Percentiles rank a stretch among this genome's conserved stretches.
phyloP scores from a whole-genome alignment of 2,797 vertebrate species.

The Huso huso region DNA sequence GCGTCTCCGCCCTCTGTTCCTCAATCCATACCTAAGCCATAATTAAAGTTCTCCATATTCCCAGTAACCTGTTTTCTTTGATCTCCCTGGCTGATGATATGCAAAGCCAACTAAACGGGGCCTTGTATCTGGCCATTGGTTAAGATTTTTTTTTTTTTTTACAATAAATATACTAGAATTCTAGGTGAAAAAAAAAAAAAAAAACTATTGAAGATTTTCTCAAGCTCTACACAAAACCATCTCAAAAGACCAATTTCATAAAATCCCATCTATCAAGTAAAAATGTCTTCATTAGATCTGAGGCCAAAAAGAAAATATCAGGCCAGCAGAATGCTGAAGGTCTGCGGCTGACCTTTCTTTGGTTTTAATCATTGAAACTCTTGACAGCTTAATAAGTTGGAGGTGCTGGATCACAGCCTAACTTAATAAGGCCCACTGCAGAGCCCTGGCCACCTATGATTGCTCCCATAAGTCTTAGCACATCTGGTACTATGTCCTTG shows the following conservation, averaged over 20 bases:
- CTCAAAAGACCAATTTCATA: conserved; percentile 75
- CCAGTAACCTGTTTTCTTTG: conserved; percentile 80
- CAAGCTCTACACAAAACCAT: conserved; percentile 21
- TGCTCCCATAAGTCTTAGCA: conserved; percentile 97
- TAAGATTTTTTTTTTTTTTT: conserved; percentile 56
- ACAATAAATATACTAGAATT: conserved; percentile 60
- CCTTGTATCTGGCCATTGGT: conserved; percentile 57
- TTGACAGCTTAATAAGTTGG: conserved; percentile 98
- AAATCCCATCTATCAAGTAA: conserved; percentile 69
- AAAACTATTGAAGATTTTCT: too few relatives aligned
- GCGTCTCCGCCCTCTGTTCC: conserved; percentile 59
- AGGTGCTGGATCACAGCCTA: conserved; percentile 94
- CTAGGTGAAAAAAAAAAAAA: conserved; percentile 6
- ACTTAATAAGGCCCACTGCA: conserved; percentile 93
- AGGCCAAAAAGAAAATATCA: conserved; percentile 85
- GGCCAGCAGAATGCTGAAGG: conserved; percentile 80
- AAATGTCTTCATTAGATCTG: conserved; percentile 81
- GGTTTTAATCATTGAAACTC: conserved; percentile 99
- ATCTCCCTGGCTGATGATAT: conserved; percentile 72
- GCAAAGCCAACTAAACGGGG: conserved; percentile 72
- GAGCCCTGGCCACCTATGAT: conserved; percentile 92
- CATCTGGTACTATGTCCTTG: conserved; percentile 90
- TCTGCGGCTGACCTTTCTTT: conserved; percentile 91
- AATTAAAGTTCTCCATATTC: conserved; percentile 68
- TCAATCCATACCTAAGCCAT: conserved; percentile 64